A percentile compares a stretch with the other conserved stretches of the same genome.
phyloP scores from a whole-genome alignment of 2,888 invertebrate genomes.

The Ferrisia virgata region DNA sequence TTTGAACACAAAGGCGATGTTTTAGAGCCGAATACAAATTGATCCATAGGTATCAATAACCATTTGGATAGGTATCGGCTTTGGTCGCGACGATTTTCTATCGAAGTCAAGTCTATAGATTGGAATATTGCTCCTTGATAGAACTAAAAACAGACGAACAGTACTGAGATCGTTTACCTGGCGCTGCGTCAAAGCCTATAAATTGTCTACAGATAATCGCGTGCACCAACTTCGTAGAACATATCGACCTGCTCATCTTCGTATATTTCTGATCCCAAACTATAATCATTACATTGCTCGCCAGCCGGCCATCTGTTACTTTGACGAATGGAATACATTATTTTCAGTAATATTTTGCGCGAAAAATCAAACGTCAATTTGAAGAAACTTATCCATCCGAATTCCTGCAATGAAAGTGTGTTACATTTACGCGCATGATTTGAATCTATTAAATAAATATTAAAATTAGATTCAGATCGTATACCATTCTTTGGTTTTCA shows the following conservation, averaged over 20 bases:
- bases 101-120: too few species aligned
- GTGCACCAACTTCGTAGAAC: too few species aligned
- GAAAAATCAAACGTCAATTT: background rate
- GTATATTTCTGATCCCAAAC: background rate
- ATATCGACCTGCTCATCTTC: background rate
- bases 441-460: too few species aligned
- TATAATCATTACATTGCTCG: background rate
- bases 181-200: too few species aligned
- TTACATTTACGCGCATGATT: too few species aligned
- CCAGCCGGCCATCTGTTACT: background rate
- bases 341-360: background rate
- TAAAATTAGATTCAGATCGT: too few species aligned
- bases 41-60: background rate
- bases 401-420: too few species aligned
- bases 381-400: background rate
- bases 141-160: too few species aligned
- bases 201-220: too few species aligned
- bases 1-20: background rate
- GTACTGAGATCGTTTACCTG: too few species aligned
- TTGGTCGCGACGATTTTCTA: background rate
- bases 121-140: too few species aligned
- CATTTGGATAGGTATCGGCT: background rate
- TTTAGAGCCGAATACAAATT: background rate
- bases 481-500: too few species aligned
- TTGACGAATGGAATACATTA: background rate